Conservation (phyloP, 2,797 vertebrate genomes). For the Dendrocincla fuliginosa region DNA sequence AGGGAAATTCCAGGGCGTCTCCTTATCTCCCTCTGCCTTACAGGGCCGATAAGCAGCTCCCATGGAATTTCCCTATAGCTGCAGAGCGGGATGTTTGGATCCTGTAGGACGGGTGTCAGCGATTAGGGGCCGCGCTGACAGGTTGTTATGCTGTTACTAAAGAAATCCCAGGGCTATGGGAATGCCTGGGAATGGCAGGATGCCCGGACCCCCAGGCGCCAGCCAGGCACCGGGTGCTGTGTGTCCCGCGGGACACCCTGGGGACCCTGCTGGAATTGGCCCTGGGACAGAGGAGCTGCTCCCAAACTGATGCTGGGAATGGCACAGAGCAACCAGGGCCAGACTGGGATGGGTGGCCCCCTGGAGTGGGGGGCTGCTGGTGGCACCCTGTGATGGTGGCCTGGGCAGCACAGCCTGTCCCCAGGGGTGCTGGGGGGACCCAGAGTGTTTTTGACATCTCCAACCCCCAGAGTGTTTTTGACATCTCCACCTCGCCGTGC, state of each 20-base stretch:
- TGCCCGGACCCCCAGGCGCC: background rate
- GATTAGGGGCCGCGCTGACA: background rate
- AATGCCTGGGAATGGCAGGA: background rate
- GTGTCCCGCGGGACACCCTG: accelerated
- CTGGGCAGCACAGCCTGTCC: background rate
- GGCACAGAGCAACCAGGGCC: background rate
- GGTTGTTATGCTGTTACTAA: background rate
- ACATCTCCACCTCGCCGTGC: accelerated
- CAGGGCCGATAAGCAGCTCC: background rate
- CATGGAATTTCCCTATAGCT: slow-evolving; percentile 25
- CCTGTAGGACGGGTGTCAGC: background rate
- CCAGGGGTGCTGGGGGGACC: background rate
- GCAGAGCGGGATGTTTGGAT: background rate
- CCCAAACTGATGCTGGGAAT: background rate
- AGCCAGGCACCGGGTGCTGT: background rate
- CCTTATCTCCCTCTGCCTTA: background rate
- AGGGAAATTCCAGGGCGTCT: background rate
- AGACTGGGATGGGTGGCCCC: accelerated
- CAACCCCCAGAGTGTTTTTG: background rate
- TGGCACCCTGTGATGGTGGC: background rate
- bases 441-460: too few relatives aligned
- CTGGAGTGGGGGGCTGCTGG: background rate
- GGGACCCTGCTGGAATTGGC: too few relatives aligned
- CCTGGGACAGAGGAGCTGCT: accelerated
- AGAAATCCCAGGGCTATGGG: background rate